Evolutionary conservation across 2,888 invertebrate genomes (phyloP), one percentile per base, ranked within the genome.

Genomic region (Portevinia maculata): DNA sequence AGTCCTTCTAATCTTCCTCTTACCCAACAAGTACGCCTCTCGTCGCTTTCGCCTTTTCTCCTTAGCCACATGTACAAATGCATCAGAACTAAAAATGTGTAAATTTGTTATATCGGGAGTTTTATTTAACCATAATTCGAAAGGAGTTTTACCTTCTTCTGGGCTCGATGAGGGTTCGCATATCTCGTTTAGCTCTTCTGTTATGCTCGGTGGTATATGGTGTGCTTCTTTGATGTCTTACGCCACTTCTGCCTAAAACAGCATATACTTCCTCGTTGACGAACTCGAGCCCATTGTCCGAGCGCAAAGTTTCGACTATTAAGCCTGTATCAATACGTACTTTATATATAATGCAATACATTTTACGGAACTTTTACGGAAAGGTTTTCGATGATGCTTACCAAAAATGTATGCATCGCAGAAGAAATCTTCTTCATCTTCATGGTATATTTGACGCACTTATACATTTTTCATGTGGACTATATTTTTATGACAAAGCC

Each of bases 181-280:
- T 90, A 62, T 88, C 86, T 6, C 88, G 73, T 71, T 89, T 88
- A 0, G 87, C 86, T 34, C 84, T 71, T 0, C 88, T 88, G 79
- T 90, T 90, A 79, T 89, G 88, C 78, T 89, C 86, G 8, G 89
- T 88, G 3, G 88, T 87, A 73, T 88, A n/a, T n/a, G n/a, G n/a
- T n/a, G n/a, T n/a, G n/a, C n/a, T n/a, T n/a, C n/a, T n/a, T n/a
- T n/a, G n/a, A n/a, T n/a, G n/a, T n/a, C n/a, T n/a, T n/a, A n/a
- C n/a, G n/a, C n/a, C n/a, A n/a, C n/a, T n/a, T n/a, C n/a, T n/a
- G n/a, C n/a, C n/a, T n/a, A n/a, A n/a, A n/a, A n/a, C n/a, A n/a
- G n/a, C n/a, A n/a, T n/a, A 88, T 5, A 70, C 59, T 13, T 41
- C 39, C 15, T 17, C 24, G n/a, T 28, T 50, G 13, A 69, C 15